phyloP scores from a whole-genome alignment of 2,888 invertebrate genomes.

The Cephus pulcher region DNA sequence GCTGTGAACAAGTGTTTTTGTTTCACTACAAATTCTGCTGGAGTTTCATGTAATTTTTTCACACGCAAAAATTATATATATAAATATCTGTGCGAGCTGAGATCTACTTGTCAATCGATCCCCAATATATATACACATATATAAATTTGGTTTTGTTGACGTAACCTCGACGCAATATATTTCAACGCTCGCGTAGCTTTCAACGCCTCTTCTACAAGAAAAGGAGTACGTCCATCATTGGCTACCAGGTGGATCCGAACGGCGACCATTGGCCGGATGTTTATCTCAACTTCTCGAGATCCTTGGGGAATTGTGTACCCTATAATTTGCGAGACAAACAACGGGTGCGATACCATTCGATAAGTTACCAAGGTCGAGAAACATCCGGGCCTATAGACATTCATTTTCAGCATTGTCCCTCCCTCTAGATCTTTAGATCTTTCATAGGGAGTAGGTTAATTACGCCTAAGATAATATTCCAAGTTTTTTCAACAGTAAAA shows the following conservation, averaged over 20 bases:
- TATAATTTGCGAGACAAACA: background rate
- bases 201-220: background rate
- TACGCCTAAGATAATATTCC: too few species aligned
- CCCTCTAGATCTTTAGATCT: background rate
- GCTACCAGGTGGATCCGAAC: background rate
- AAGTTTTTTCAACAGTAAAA: background rate
- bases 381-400: background rate
- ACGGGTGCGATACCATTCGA: background rate
- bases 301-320: background rate
- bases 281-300: background rate
- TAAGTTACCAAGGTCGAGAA: background rate
- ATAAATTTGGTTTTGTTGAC: background rate
- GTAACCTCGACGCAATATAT: background rate
- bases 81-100: background rate
- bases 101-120: background rate
- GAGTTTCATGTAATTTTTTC: background rate
- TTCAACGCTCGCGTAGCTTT: background rate
- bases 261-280: constrained; percentile 1
- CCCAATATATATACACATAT: background rate
- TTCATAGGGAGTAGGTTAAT: background rate
- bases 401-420: background rate
- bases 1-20: background rate
- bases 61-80: background rate
- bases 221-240: background rate
- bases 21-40: background rate